phyloP scores from a whole-genome alignment of 2,888 invertebrate species.

The Drosophila kanekoi region DNA sequence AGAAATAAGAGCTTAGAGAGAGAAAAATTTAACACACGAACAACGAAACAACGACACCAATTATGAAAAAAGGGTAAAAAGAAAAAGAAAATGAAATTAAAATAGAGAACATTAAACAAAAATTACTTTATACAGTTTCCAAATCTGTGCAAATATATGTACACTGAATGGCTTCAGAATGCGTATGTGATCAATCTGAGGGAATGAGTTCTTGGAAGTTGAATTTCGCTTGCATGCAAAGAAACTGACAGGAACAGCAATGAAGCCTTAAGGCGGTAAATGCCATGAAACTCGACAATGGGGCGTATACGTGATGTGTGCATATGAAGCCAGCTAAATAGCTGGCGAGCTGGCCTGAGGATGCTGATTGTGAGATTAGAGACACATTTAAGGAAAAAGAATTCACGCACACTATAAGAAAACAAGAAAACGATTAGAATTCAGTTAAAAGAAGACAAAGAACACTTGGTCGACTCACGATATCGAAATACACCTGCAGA shows the following conservation, averaged over 20 bases:
- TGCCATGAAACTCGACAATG: constrained; percentile 18
- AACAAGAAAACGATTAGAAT: constrained; percentile 23
- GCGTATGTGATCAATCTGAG: constrained; percentile 3
- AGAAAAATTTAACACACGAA: constrained; percentile 81
- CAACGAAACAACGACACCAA: constrained; percentile 75
- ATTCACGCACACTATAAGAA: constrained; percentile 29
- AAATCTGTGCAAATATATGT: constrained; percentile 47
- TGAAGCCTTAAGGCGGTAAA: constrained; percentile 31
- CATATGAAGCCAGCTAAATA: constrained; percentile 27
- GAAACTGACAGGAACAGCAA: constrained; percentile 60
- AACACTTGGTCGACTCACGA: constrained; percentile 8
- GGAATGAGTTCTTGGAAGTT: constrained; percentile 2
- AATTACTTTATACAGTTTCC: constrained; percentile 49
- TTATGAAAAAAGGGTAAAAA: constrained; percentile 37
- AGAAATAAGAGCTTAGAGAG: constrained; percentile 59
- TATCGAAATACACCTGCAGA: constrained; percentile 32
- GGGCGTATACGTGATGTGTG: constrained; percentile 53
- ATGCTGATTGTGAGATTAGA: constrained; percentile 44
- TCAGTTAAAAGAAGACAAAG: constrained; percentile 6
- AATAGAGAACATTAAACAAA: constrained; percentile 24
- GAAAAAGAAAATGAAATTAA: constrained; percentile 23
- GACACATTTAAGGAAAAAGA: constrained; percentile 44
- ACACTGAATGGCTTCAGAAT: constrained; percentile 34
- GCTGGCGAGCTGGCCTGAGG: constrained; percentile 3
- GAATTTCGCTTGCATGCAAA: constrained; percentile 54